phyloP scores from a whole-genome alignment of 2,113 vertebrate species.

The Salminus brasiliensis region DNA sequence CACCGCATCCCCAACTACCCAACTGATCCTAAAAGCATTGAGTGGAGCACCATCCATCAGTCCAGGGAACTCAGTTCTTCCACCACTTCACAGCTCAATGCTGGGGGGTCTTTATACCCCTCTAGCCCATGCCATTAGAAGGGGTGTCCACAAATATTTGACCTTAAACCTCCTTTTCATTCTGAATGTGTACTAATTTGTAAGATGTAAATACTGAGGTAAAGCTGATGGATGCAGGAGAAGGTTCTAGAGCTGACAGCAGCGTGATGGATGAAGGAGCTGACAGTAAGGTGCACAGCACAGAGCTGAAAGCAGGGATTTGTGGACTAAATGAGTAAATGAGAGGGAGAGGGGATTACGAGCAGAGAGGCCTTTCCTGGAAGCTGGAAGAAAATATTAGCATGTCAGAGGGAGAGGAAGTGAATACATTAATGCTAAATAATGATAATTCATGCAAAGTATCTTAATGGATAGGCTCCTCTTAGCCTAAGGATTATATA shows the following conservation, averaged over 20 bases:
- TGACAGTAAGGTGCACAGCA: background rate
- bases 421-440: constrained; percentile 28
- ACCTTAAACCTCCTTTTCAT: background rate
- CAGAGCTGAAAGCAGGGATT: background rate
- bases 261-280: background rate
- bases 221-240: background rate
- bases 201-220: background rate
- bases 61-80: no score
- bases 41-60: no score
- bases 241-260: background rate
- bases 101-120: no score
- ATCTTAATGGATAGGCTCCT: constrained; percentile 17
- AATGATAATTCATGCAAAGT: constrained; percentile 34
- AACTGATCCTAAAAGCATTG: no score
- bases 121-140: no score
- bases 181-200: background rate
- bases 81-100: no score
- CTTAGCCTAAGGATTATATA: background rate
- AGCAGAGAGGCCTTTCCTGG: background rate
- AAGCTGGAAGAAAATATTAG: background rate
- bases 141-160: no score
- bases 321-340: background rate
- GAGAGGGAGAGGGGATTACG: constrained; percentile 1
- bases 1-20: no score
- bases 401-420: background rate